These are phyloP conservation scores for Oncorhynchus gorbuscha DNA, from an alignment of 2,113 vertebrate genomes.

Conservation along the genomic window DNA sequence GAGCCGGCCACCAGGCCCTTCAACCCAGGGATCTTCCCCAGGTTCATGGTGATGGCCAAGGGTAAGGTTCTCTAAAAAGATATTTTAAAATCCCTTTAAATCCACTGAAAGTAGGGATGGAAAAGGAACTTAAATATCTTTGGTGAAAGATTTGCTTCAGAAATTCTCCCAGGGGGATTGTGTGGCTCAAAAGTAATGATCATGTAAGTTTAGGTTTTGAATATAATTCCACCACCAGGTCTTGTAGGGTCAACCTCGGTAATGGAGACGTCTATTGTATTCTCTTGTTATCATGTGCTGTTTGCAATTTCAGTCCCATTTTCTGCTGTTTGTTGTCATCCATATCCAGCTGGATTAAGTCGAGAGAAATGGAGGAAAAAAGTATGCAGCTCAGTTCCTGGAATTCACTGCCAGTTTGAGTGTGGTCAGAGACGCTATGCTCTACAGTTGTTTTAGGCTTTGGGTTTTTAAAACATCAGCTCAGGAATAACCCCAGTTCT, in stretches of 20 bases:
- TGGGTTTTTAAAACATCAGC: slow-evolving; percentile 64
- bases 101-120: neutral
- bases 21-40: slow-evolving; percentile 88
- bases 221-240: slow-evolving; percentile 8
- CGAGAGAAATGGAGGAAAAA: slow-evolving; percentile 61
- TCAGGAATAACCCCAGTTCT: slow-evolving; percentile 69
- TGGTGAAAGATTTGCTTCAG: neutral
- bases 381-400: slow-evolving; percentile 65
- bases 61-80: neutral
- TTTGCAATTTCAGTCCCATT: slow-evolving; percentile 46
- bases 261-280: slow-evolving; percentile 22
- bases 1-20: slow-evolving; percentile 87
- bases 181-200: neutral
- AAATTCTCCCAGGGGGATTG: neutral
- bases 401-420: slow-evolving; percentile 52
- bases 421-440: slow-evolving; percentile 60
- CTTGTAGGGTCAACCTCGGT: slow-evolving; percentile 16
- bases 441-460: slow-evolving; percentile 57
- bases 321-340: slow-evolving; percentile 50
- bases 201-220: neutral
- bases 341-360: slow-evolving; percentile 59
- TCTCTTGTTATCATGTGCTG: slow-evolving; percentile 53
- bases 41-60: slow-evolving; percentile 77
- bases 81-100: neutral
- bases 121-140: neutral